Conservation (phyloP, 1,140 invertebrate species). For the Halictus rubicundus region DNA sequence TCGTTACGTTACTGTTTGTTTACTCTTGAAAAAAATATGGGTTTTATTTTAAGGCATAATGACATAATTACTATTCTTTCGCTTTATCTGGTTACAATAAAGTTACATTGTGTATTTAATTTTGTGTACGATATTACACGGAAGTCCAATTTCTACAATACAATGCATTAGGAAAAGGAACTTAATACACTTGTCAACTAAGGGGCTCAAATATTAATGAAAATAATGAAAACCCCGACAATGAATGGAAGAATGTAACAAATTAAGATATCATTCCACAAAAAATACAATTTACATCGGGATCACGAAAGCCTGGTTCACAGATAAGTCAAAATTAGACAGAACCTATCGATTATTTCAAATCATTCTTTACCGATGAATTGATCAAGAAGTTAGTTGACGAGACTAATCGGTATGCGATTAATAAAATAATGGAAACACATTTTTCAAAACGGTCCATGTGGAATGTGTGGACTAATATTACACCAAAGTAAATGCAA, state of each 20-base stretch:
- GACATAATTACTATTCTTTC: too few relatives aligned
- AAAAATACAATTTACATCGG: constrained; percentile 25
- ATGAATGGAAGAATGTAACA: constrained; percentile 15
- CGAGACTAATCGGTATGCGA: constrained; percentile 35
- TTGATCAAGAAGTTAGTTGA: constrained; percentile 18
- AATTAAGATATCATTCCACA: constrained; percentile 16
- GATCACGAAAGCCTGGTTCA: neutral
- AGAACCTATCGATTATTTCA: neutral
- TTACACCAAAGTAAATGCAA: constrained; percentile 13
- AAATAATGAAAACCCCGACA: neutral
- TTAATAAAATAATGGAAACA: constrained; percentile 16
- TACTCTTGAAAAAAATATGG: too few relatives aligned
- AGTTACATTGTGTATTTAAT: too few relatives aligned
- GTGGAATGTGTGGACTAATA: constrained; percentile 32
- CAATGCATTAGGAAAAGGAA: too few relatives aligned
- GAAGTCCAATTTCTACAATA: too few relatives aligned
- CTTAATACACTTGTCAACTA: too few relatives aligned
- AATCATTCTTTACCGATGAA: constrained; percentile 22
- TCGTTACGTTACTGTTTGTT: too few relatives aligned
- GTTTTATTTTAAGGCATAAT: too few relatives aligned
- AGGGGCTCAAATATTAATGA: constrained; percentile 23
- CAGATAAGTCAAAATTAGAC: neutral
- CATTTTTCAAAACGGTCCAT: constrained; percentile 6
- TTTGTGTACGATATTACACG: too few relatives aligned
- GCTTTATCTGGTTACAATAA: too few relatives aligned